A percentile compares a stretch with the other conserved stretches of the same genome.
phyloP scores from a whole-genome alignment of 2,113 vertebrate species.

The Dromas ardeola region DNA sequence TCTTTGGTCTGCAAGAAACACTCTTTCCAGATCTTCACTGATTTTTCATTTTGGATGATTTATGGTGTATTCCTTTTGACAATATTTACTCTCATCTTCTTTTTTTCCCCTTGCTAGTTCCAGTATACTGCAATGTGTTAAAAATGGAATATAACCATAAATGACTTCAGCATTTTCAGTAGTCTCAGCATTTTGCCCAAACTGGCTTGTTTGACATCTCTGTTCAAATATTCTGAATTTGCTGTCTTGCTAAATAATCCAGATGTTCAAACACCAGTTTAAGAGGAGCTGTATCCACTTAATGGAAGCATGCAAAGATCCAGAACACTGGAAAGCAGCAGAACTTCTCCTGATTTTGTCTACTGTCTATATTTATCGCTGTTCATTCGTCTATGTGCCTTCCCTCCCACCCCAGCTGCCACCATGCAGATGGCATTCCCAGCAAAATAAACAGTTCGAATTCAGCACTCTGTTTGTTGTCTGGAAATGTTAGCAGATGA shows the following conservation, averaged over 20 bases:
- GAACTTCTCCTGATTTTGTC: background rate
- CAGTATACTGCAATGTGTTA: background rate
- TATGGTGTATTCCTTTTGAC: background rate
- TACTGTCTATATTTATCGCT: background rate
- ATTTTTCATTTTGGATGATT: background rate
- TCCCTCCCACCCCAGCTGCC: slow-evolving; percentile 36
- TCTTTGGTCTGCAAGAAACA: background rate
- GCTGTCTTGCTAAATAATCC: background rate
- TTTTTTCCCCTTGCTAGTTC: background rate
- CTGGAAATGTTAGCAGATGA: slow-evolving; percentile 27
- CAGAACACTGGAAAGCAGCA: background rate
- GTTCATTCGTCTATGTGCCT: background rate
- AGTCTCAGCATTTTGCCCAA: background rate
- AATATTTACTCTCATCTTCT: background rate
- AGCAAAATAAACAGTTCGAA: background rate
- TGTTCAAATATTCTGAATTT: background rate
- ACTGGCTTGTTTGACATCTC: background rate
- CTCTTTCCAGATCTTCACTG: background rate
- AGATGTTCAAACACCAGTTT: background rate
- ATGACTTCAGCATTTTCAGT: background rate
- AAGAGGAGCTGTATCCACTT: background rate
- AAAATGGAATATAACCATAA: background rate
- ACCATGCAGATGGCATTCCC: slow-evolving; percentile 31
- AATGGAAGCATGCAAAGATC: background rate
- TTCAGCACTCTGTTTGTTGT: background rate